A percentile compares a stretch with the other conserved stretches of the same genome.
Conservation (phyloP, 2,888 invertebrate species). For the Lathronympha strigana region DNA sequence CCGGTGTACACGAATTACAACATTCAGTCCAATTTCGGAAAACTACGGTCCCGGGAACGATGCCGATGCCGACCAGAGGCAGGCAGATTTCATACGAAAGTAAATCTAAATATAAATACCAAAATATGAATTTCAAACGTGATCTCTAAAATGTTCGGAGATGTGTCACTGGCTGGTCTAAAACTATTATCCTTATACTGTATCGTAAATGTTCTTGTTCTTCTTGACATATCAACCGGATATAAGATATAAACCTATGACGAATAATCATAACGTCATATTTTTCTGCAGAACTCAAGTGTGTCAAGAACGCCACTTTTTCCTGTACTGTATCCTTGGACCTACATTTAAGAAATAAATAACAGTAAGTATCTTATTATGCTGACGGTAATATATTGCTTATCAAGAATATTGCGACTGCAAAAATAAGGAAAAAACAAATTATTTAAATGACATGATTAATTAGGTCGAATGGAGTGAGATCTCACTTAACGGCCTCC, state of each 20-base stretch:
- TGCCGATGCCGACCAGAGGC: no score
- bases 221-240: background rate
- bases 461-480: background rate
- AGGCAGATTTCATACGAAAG: no score
- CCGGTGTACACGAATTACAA: no score
- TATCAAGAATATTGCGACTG: conserved; percentile 16
- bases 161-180: no score
- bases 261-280: conserved; percentile 13
- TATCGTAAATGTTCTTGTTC: background rate
- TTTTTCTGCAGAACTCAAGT: conserved; percentile 29
- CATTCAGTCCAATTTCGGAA: no score
- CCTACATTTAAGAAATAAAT: conserved; percentile 43
- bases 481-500: no score
- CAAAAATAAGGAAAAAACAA: conserved; percentile 21
- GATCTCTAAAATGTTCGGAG: no score
- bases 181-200: background rate
- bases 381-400: conserved; percentile 4
- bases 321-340: conserved; percentile 42
- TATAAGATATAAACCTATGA: conserved; percentile 12
- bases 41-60: no score
- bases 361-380: conserved; percentile 45
- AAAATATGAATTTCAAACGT: no score
- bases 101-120: no score
- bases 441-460: background rate
- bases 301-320: conserved; percentile 38